Conservation (phyloP, 2,888 invertebrate species). For the Alloplasta piceator region DNA sequence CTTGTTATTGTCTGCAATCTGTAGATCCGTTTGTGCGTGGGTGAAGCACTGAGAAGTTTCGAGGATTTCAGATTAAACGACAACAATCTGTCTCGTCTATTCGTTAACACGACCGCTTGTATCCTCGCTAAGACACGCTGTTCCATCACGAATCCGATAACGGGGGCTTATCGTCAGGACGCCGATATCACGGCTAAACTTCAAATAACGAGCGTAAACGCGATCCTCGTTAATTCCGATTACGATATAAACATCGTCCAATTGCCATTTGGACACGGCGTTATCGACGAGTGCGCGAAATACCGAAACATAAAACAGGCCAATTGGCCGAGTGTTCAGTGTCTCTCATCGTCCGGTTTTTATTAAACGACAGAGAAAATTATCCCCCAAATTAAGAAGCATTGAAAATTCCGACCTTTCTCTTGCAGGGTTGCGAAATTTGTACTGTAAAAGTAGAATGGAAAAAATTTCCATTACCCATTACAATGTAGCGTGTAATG, state of each 20-base stretch:
- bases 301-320: constrained; percentile 76
- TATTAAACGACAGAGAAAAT: too few relatives aligned
- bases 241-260: constrained; percentile 79
- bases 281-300: constrained; percentile 76
- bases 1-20: constrained; percentile 38
- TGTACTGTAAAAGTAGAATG: too few relatives aligned
- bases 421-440: too few relatives aligned
- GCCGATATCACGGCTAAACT: constrained; percentile 81
- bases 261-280: constrained; percentile 73
- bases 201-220: constrained; percentile 73
- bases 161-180: constrained; percentile 86
- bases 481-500: too few relatives aligned
- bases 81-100: constrained; percentile 74
- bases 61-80: constrained; percentile 68
- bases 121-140: constrained; percentile 87
- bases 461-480: too few relatives aligned
- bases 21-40: constrained; percentile 75
- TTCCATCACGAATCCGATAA: constrained; percentile 87
- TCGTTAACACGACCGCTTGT: constrained; percentile 87
- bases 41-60: constrained; percentile 73
- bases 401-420: too few relatives aligned
- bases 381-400: too few relatives aligned
- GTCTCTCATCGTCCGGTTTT: constrained; percentile 55
- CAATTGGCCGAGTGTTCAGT: constrained; percentile 75
- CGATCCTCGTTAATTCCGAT: constrained; percentile 78